phyloP scores from a whole-genome alignment of 1,140 invertebrate species.

The Eupristina koningsbergeri region DNA sequence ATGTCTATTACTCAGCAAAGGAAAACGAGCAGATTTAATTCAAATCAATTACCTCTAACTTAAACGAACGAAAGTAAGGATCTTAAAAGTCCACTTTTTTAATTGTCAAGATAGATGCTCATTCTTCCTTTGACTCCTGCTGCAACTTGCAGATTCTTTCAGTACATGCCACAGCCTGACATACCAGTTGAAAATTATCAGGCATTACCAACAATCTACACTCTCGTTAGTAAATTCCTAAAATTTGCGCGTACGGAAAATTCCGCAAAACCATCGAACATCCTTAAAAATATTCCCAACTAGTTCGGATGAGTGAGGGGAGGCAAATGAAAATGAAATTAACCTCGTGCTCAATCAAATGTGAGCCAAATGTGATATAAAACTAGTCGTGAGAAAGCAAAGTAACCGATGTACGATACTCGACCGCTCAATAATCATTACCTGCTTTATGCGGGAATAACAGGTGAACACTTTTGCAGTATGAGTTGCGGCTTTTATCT shows the following conservation, averaged over 20 bases:
- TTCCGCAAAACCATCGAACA: not conserved
- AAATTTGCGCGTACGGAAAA: not conserved
- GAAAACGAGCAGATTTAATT: not conserved
- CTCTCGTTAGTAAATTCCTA: slow-evolving; percentile 9
- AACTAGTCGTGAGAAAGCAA: not conserved
- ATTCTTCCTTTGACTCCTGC: not conserved
- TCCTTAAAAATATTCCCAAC: slow-evolving; percentile 8
- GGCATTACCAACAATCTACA: not conserved
- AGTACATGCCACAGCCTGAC: not conserved
- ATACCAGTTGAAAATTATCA: not conserved
- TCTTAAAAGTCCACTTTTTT: not conserved
- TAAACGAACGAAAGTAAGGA: not conserved
- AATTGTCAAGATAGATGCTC: not conserved
- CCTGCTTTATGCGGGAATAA: not conserved
- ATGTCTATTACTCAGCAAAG: not conserved
- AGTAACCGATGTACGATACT: not conserved
- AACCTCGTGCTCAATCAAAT: not conserved
- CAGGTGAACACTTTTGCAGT: not conserved
- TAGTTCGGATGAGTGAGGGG: not conserved
- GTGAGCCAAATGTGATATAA: not conserved
- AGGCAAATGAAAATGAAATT: not conserved
- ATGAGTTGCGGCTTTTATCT: not conserved
- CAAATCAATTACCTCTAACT: not conserved
- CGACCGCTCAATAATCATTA: not conserved
- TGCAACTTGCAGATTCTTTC: not conserved